phyloP scores from a whole-genome alignment of 2,113 vertebrate genomes.

The Ptilorrhoa leucosticta region DNA sequence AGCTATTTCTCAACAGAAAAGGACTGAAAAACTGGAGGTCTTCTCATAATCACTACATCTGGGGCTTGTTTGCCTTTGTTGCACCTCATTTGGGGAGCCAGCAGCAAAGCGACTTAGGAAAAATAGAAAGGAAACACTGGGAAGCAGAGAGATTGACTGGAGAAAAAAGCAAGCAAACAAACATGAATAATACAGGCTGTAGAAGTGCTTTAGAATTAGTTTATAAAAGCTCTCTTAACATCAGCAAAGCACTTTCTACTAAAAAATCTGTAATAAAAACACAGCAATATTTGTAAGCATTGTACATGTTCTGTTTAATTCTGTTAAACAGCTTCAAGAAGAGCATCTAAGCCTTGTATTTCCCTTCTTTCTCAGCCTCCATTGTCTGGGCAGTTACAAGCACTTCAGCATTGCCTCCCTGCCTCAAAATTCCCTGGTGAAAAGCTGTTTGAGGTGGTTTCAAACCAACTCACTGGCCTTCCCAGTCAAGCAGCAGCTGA shows the following conservation, averaged over 20 bases:
- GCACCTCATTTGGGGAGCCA: not conserved
- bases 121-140: not conserved
- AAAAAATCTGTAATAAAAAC: constrained; percentile 39
- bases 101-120: not conserved
- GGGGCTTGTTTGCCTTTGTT: constrained; percentile 2
- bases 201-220: constrained; percentile 55
- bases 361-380: not conserved
- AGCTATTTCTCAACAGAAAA: not conserved
- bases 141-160: not conserved
- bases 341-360: not conserved
- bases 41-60: not conserved
- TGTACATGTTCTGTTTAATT: not conserved
- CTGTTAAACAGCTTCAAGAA: constrained; percentile 19
- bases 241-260: constrained; percentile 33
- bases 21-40: not conserved
- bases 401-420: not conserved
- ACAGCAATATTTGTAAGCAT: constrained; percentile 25
- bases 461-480: not conserved
- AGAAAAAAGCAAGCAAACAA: constrained; percentile 8
- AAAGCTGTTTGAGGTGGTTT: not conserved
- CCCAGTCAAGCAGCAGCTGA: not conserved
- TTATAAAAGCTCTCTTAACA: constrained; percentile 55
- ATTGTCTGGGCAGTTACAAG: constrained; percentile 22
- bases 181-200: constrained; percentile 24
- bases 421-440: not conserved